phyloP scores from a whole-genome alignment of 1,140 invertebrate genomes.

The Lordiphosa mommai region DNA sequence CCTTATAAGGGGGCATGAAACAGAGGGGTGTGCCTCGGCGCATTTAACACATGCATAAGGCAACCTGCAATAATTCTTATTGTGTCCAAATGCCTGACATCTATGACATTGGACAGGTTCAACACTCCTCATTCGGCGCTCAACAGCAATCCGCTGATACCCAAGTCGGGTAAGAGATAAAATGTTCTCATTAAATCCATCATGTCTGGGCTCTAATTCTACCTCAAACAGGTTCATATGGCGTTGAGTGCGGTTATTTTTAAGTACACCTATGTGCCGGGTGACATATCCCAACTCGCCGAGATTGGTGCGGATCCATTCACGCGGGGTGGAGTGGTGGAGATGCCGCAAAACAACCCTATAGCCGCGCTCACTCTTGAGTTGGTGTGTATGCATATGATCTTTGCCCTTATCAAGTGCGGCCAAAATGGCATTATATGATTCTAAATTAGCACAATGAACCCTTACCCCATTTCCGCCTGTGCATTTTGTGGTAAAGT shows the following conservation, averaged over 20 bases:
- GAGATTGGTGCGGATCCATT: no score
- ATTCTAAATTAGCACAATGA: background rate
- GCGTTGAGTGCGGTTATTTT: background rate
- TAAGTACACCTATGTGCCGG: no score
- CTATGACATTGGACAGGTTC: constrained; percentile 6
- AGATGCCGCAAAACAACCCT: background rate
- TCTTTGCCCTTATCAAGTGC: background rate
- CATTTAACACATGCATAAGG: constrained; percentile 1
- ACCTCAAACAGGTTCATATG: background rate
- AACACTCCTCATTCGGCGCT: background rate
- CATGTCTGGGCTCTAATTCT: background rate
- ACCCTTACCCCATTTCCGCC: background rate
- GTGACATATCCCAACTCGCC: no score
- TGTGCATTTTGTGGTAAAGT: background rate
- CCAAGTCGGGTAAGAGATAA: background rate
- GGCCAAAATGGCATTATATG: background rate
- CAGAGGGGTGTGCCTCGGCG: background rate
- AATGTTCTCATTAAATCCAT: background rate
- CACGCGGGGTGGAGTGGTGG: background rate
- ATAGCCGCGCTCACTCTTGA: background rate
- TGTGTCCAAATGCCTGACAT: background rate
- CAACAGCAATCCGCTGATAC: background rate
- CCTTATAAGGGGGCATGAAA: background rate
- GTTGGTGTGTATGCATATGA: background rate
- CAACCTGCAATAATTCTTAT: background rate